phyloP scores from a whole-genome alignment of 2,888 invertebrate genomes.

The Nomada fabriciana region DNA sequence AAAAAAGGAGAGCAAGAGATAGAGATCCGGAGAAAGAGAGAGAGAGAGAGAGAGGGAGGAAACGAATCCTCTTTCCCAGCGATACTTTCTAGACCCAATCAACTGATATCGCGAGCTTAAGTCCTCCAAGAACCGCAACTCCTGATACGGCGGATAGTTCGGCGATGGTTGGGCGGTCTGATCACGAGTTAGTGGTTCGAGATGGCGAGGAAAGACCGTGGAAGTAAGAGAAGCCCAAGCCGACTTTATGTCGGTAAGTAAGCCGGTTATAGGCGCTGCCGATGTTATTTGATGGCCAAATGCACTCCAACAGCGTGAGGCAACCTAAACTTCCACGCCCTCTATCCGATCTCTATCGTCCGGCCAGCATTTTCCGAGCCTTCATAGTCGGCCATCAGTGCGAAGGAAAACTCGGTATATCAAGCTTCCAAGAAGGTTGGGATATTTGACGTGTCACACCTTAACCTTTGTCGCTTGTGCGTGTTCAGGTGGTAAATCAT shows the following conservation, averaged over 20 bases:
- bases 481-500: too few species aligned
- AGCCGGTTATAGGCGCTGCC: slow-evolving; percentile 84
- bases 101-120: slow-evolving; percentile 83
- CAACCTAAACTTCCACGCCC: slow-evolving; percentile 70
- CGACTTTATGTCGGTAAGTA: slow-evolving; percentile 83
- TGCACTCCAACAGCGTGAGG: slow-evolving; percentile 81
- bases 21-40: too few species aligned
- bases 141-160: slow-evolving; percentile 81
- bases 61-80: slow-evolving; percentile 57
- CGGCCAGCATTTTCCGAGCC: slow-evolving; percentile 69
- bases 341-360: slow-evolving; percentile 79
- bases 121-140: slow-evolving; percentile 82
- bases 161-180: slow-evolving; percentile 80
- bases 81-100: slow-evolving; percentile 80
- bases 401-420: slow-evolving; percentile 39
- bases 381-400: slow-evolving; percentile 53
- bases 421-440: slow-evolving; percentile 44
- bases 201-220: slow-evolving; percentile 74
- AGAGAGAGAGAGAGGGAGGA: background rate
- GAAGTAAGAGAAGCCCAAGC: slow-evolving; percentile 78
- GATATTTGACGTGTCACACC: background rate
- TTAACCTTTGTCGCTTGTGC: background rate
- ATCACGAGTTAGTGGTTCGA: slow-evolving; percentile 84
- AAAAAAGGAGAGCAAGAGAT: too few species aligned
- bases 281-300: slow-evolving; percentile 85